Percentiles rank a stretch among this genome's conserved stretches.
Evolutionary conservation across 1,140 invertebrate species (phyloP).

Genomic region (Drosophila willistoni): DNA sequence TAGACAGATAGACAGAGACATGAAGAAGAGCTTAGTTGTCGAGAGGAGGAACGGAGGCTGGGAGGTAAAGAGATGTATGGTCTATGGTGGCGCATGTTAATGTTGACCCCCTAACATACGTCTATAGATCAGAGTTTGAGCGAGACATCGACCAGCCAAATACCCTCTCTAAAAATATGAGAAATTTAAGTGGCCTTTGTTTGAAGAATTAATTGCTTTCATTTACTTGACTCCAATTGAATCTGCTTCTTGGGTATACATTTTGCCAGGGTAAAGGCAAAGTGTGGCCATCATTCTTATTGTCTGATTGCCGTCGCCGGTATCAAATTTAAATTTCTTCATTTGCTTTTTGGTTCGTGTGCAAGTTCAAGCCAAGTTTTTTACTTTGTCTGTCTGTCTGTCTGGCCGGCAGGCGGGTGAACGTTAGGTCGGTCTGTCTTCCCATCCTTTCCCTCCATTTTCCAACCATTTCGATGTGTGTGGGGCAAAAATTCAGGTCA

Average conservation of each 20-base stretch:
- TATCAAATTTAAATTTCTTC: conserved; percentile 80
- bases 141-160: not conserved
- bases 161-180: conserved; percentile 3
- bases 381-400: conserved; percentile 38
- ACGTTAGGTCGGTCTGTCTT: not conserved
- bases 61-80: conserved; percentile 26
- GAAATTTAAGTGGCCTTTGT: too few relatives aligned
- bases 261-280: conserved; percentile 15
- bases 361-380: conserved; percentile 68
- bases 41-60: not conserved
- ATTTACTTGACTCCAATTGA: not conserved
- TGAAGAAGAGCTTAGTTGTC: conserved; percentile 6
- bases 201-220: not conserved
- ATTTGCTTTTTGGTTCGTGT: conserved; percentile 58
- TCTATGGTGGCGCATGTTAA: conserved; percentile 57
- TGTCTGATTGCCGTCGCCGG: conserved; percentile 53
- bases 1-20: conserved; percentile 45
- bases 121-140: not conserved
- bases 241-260: not conserved
- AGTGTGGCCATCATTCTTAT: conserved; percentile 42
- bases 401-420: too few relatives aligned
- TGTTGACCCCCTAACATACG: conserved; percentile 31
- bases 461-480: conserved; percentile 15
- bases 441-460: not conserved
- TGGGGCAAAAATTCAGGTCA: conserved; percentile 70